A percentile compares a stretch with the other conserved stretches of the same genome.
phyloP scores from a whole-genome alignment of 2,113 vertebrate genomes.

The Zapornia atra region DNA sequence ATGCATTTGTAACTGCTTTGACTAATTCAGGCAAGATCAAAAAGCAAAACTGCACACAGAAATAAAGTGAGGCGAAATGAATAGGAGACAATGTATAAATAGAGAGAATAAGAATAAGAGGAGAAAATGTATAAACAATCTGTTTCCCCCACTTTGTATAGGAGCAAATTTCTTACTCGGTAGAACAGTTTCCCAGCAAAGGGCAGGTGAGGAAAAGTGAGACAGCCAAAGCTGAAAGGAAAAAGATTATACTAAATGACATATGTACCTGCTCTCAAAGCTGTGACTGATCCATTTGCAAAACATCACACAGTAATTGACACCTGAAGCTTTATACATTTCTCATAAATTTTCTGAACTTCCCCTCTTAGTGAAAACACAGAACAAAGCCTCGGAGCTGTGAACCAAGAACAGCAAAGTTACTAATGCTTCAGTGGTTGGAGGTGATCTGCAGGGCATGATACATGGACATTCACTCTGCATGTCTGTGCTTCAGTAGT shows the following conservation, averaged over 20 bases:
- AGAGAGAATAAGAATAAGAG: too few relatives aligned
- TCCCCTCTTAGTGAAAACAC: background rate
- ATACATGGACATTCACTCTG: accelerated
- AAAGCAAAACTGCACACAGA: background rate
- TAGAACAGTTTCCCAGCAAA: background rate
- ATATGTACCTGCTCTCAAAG: background rate
- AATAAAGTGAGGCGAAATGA: background rate
- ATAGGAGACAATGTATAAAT: background rate
- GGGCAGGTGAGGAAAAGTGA: background rate
- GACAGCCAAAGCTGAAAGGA: background rate
- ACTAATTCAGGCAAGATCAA: background rate
- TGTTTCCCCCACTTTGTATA: background rate
- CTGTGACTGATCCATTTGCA: background rate
- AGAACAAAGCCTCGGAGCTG: background rate
- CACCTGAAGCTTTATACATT: background rate
- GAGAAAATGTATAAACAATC: background rate
- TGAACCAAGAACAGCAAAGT: background rate
- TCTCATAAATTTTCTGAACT: background rate
- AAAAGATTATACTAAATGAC: background rate
- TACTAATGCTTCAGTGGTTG: background rate
- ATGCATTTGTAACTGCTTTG: background rate
- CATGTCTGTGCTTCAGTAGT: background rate
- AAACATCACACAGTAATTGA: background rate
- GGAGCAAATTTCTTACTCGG: background rate
- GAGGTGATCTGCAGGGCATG: background rate